These are phyloP conservation scores for Aix galericulata DNA, from an alignment of 2,113 vertebrate species.

Conservation along the genomic window DNA sequence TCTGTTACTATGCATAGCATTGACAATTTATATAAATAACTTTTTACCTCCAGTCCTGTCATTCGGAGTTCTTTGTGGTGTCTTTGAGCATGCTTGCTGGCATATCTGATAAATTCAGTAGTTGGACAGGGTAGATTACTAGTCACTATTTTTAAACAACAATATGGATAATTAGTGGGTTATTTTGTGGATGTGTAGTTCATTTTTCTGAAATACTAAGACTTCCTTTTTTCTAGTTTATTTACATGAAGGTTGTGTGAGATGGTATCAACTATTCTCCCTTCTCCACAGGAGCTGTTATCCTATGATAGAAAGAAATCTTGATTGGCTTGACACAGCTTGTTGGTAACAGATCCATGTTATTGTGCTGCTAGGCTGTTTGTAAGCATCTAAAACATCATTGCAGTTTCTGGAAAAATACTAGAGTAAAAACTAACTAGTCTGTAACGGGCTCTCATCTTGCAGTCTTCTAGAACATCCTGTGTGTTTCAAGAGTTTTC, in stretches of 20 bases:
- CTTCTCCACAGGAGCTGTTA: slow-evolving; percentile 13
- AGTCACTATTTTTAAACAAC: no score
- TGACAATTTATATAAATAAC: not conserved
- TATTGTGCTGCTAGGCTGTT: not conserved
- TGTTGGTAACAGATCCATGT: not conserved
- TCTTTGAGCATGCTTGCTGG: not conserved
- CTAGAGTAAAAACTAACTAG: not conserved
- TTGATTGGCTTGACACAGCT: not conserved
- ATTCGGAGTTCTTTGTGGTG: not conserved
- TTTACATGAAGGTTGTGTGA: not conserved
- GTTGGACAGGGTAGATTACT: not conserved
- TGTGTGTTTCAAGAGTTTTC: not conserved
- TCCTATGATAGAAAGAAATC: not conserved
- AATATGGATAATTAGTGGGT: not conserved
- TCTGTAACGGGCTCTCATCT: not conserved
- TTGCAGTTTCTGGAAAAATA: not conserved
- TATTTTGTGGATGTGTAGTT: not conserved
- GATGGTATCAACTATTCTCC: not conserved
- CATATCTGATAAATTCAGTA: not conserved
- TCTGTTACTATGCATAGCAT: not conserved
- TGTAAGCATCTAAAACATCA: not conserved
- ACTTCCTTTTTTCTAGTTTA: not conserved
- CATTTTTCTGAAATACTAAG: not conserved
- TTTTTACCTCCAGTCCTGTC: not conserved
- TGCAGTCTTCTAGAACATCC: not conserved